Base-by-base conservation (phyloP, 1,140 invertebrate species). In the Ceratina australensis region DNA sequence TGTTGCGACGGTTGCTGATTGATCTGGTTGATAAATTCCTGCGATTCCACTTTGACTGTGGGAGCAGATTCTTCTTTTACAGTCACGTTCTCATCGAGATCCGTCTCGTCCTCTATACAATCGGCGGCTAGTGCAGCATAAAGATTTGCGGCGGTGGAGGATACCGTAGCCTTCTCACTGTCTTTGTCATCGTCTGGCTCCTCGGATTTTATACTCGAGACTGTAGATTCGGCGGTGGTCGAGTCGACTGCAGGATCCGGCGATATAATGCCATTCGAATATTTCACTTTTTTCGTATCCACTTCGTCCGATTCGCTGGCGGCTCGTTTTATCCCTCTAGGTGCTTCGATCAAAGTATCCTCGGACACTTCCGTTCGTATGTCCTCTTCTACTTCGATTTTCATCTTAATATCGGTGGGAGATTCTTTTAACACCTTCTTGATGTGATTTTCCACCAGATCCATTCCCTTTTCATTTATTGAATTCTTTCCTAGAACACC, bases 51-150 rank as follows among this genome's bases (percentile, higher is more conserved):
- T 63, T 90, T 93, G 56, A 72, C 57, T 5, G 50, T 18, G 0
- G 50, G 18, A n/a, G 50, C 84, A 72, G 28, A 71, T 76, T 89
- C 90, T 18, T 89, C 81, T 64, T 88, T 85, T 24, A 85, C 59
- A 8, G 76, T 73, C 0, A 87, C 75, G 3, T 91, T 87, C 16
- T 94, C 93, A 57, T 94, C 94, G 52, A 94, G 76, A 72, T 95
- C 95, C 0, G 86, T 88, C 83, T 95, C 95, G 82, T 95, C 95
- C 77, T 95, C 95, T n/a, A 95, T 90, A 68, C 95, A 94, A 79
- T 95, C 95, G 0, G 95, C 95, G 0, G 95, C 95, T 26, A 96
- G 90, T 64, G 95, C 95, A 0, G 95, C 95, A 84, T 95, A 95
- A 13, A 95, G 87, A 89, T 95, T 95, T 0, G 95, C 95, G 0